Evolutionary conservation across 2,113 vertebrate species (phyloP).

Genomic region (Montifringilla adamsi): DNA sequence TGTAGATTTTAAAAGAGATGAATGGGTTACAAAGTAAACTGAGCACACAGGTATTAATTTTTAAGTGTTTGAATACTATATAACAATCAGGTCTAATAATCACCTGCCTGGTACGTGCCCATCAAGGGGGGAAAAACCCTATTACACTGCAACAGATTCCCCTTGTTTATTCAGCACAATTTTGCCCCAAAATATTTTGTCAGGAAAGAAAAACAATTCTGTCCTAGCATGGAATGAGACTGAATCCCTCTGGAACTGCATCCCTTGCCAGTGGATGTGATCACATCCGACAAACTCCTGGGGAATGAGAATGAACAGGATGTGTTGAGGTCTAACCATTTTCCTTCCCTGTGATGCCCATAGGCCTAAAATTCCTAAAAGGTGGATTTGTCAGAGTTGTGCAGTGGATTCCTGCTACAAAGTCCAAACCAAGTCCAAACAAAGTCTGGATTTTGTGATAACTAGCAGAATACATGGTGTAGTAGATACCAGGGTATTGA

Average conservation of each 20-base stretch:
- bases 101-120: not conserved
- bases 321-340: not conserved
- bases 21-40: not conserved
- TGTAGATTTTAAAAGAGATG: not conserved
- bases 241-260: not conserved
- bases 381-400: not conserved
- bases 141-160: not conserved
- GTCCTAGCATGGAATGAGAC: not conserved
- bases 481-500: not conserved
- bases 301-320: slow-evolving; percentile 6
- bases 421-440: not conserved
- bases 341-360: not conserved
- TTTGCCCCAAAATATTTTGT: not conserved
- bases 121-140: not conserved
- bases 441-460: not conserved
- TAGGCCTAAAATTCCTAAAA: not conserved
- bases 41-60: not conserved
- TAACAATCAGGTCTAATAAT: not conserved
- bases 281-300: rapidly evolving
- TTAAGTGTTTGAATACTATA: not conserved
- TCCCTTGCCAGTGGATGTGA: not conserved
- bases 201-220: not conserved
- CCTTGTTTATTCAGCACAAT: not conserved
- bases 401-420: not conserved
- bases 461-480: not conserved